Evolutionary conservation across 2,113 vertebrate species (phyloP).

Genomic region (Orthonyx spaldingii): DNA sequence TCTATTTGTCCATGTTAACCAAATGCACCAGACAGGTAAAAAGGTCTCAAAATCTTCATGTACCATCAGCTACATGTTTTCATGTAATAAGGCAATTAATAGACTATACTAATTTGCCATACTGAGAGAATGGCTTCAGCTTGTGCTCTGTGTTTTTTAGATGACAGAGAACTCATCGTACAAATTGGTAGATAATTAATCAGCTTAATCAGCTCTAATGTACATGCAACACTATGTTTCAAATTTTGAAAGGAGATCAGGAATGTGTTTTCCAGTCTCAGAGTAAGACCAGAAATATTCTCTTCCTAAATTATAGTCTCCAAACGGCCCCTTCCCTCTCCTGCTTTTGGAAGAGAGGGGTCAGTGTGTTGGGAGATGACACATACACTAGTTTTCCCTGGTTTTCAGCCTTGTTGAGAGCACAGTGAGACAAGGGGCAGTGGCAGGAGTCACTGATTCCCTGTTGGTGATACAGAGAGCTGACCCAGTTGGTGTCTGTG

Average conservation of each 20-base stretch:
- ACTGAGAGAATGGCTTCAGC: not conserved
- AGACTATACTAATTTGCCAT: not conserved
- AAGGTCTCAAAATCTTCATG: not conserved
- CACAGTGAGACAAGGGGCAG: not conserved
- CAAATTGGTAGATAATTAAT: not conserved
- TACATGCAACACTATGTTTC: not conserved
- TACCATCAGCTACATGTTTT: not conserved
- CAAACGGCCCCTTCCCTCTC: not conserved
- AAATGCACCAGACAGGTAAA: not conserved
- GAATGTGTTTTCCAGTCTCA: not conserved
- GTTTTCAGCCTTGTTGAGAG: not conserved
- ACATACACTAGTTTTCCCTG: not conserved
- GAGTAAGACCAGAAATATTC: not conserved
- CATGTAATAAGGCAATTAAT: not conserved
- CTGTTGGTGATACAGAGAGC: not conserved
- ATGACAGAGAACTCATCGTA: not conserved
- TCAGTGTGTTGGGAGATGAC: not conserved
- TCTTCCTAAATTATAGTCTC: not conserved
- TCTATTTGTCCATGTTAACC: not conserved
- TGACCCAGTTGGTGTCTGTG: rapidly evolving
- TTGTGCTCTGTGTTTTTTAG: not conserved
- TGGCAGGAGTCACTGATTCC: not conserved
- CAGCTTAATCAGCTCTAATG: not conserved
- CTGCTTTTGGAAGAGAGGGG: not conserved
- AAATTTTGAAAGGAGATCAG: not conserved